A percentile compares a stretch with the other conserved stretches of the same genome.
Conservation (phyloP, 64 coral and sea anemone species). For the Orbicella faveolata region DNA sequence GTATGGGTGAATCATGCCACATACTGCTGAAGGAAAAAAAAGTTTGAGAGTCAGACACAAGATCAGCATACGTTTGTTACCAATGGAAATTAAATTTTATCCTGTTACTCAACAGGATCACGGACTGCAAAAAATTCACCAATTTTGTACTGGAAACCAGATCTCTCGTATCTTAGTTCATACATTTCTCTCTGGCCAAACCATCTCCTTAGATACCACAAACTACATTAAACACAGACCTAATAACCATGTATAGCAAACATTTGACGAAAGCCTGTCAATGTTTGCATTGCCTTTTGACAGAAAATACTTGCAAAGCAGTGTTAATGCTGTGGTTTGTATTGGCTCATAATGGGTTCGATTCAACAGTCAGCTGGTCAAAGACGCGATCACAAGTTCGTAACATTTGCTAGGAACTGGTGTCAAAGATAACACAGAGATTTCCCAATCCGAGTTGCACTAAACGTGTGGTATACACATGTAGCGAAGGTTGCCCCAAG, state of each 20-base stretch:
- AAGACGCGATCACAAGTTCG: not conserved
- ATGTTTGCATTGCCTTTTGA: not conserved
- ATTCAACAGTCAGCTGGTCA: not conserved
- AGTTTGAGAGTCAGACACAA: too few relatives aligned
- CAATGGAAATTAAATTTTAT: too few relatives aligned
- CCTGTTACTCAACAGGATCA: not conserved
- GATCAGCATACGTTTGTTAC: too few relatives aligned
- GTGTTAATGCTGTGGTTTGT: not conserved
- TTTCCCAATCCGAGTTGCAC: too few relatives aligned
- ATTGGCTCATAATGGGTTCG: constrained; percentile 8
- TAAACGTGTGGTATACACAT: too few relatives aligned
- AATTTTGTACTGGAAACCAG: not conserved
- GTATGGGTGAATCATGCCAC: too few relatives aligned
- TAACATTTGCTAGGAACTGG: not conserved
- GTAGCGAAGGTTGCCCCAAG: too few relatives aligned
- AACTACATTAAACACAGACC: not conserved
- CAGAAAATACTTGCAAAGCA: constrained; percentile 3
- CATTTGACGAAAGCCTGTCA: not conserved
- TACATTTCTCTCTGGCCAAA: not conserved
- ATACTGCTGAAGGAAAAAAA: too few relatives aligned
- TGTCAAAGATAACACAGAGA: not conserved
- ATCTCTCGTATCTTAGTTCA: too few relatives aligned
- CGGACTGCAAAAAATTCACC: not conserved
- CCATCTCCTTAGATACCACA: too few relatives aligned
- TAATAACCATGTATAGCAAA: not conserved